Evolutionary conservation across 2,113 vertebrate genomes (phyloP).

Genomic region (Ceyx melanurus): DNA sequence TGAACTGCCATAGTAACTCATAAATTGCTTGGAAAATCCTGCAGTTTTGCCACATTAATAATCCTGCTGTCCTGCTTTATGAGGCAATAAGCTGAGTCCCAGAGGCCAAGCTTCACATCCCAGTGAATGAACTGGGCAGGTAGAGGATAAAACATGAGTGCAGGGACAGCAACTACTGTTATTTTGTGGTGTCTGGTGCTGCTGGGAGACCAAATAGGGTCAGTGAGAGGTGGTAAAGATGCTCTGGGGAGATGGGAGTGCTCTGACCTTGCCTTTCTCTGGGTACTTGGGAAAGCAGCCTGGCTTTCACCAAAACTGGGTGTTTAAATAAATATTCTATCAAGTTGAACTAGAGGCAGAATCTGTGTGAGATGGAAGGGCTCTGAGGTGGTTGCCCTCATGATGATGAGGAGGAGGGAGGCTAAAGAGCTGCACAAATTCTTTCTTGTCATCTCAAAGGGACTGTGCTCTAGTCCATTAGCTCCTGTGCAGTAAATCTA

Average conservation of each 20-base stretch:
- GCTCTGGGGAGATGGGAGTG: not conserved
- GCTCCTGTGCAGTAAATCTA: conserved; percentile 21
- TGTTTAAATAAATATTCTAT: not conserved
- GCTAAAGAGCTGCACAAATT: not conserved
- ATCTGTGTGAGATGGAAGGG: not conserved
- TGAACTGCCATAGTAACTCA: conserved; percentile 47
- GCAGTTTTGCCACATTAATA: conserved; percentile 50
- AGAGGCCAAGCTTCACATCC: conserved; percentile 1
- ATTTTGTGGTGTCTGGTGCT: not conserved
- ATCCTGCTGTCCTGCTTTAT: conserved; percentile 43
- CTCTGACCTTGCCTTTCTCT: not conserved
- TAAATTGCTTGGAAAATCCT: conserved; percentile 44
- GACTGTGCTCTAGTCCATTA: not conserved
- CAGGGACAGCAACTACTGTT: not conserved
- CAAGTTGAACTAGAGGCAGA: not conserved
- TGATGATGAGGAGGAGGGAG: not conserved
- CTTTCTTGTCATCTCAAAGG: not conserved
- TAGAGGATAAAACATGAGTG: not conserved
- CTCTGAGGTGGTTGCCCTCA: not conserved
- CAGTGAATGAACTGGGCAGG: not conserved
- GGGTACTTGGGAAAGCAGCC: not conserved
- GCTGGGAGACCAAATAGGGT: not conserved
- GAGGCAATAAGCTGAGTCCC: conserved; percentile 35
- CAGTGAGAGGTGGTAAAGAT: not conserved
- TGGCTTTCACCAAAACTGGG: not conserved